Evolutionary conservation across 2,888 invertebrate species (phyloP), one percentile per base, ranked within the genome.

Genomic region (Acleris literana): DNA sequence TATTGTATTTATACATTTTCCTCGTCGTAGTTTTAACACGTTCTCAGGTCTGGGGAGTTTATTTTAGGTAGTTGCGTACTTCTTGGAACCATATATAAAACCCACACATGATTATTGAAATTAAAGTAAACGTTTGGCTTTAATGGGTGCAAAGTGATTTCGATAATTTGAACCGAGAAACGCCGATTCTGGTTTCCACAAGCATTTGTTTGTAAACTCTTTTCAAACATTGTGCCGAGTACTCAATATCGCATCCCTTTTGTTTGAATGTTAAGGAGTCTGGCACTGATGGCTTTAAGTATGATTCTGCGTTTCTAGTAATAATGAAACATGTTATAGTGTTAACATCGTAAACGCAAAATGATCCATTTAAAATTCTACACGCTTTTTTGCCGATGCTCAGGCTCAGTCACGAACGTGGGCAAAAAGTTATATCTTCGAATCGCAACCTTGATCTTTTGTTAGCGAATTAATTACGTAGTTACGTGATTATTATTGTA

Each of bases 361-460:
- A 66, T 62, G 62, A 83, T 81, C 86, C 83, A 90, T 91, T 90
- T 89, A 80, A 84, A 85, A 88, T 89, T 90, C 75, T 75, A 86
- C 85, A 88, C 90, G 88, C 82, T 87, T 86, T 88, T 86, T 83
- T 83, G 80, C 64, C 59, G 69, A 77, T 78, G 80, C 80, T 78
- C 80, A 79, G 81, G 83, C 84, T 86, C 82, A 81, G 88, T 91
- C 92, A 92, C 92, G 92, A 92, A 85, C 83, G 76, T 71, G 68
- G 70, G 81, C 89, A 91, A 92, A 90, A 91, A 90, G 70, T 85
- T 83, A 82, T 87, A 88, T 86, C 86, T 85, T 76, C 76, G 74
- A 75, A 81, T 74, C 72, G 77, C 79, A 85, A 81, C 92, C 92
- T 92, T 92, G 90, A 88, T 87, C 86, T 90, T 86, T 84, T 85